Conservation (phyloP, 2,797 vertebrate genomes). For the Pseudochirops cupreus region DNA sequence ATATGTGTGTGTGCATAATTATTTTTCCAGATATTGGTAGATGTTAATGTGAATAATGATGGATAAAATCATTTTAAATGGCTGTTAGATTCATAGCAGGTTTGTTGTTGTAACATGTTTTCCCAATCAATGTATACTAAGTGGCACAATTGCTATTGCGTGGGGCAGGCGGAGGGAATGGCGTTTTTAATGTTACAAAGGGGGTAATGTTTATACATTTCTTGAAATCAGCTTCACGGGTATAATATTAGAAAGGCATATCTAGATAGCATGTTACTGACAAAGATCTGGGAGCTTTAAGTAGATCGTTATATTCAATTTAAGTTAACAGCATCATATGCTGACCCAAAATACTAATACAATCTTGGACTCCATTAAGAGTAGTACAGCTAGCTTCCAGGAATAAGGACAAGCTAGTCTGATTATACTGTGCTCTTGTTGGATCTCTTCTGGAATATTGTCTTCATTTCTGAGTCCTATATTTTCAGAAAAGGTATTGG, state of each 20-base stretch:
- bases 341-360: not conserved
- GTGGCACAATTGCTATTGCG: not conserved
- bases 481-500: not conserved
- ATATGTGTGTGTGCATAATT: not conserved
- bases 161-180: not conserved
- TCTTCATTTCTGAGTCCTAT: not conserved
- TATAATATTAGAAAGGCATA: not conserved
- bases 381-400: not conserved
- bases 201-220: not conserved
- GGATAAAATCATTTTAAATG: not conserved
- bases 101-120: not conserved
- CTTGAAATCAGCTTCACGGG: no score
- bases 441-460: not conserved
- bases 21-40: not conserved
- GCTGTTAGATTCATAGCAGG: not conserved
- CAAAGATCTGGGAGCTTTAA: not conserved
- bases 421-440: not conserved
- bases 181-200: not conserved
- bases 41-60: not conserved
- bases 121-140: not conserved
- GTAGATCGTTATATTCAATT: not conserved
- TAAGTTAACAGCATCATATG: not conserved
- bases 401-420: not conserved
- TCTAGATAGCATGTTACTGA: not conserved
- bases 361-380: not conserved